A percentile compares a stretch with the other conserved stretches of the same genome.
These are phyloP conservation scores for Progne subis DNA, from an alignment of 2,113 vertebrate genomes.

Conservation along the genomic window DNA sequence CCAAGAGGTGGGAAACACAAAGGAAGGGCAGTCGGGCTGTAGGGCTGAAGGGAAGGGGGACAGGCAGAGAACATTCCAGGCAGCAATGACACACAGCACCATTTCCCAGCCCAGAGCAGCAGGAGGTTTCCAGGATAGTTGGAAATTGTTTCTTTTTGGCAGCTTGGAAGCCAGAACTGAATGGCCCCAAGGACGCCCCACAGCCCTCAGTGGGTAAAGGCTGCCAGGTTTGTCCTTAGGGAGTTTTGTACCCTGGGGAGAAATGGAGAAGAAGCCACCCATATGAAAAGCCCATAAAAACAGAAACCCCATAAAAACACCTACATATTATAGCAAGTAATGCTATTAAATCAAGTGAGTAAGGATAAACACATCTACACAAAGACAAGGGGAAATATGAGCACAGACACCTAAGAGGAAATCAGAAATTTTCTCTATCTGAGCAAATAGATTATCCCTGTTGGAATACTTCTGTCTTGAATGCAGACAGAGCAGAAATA, in stretches of 20 bases:
- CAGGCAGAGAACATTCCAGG: not conserved
- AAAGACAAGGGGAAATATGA: not conserved
- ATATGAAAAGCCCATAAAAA: not conserved
- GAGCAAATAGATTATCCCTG: not conserved
- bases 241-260: not conserved
- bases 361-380: not conserved
- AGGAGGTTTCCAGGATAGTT: rapidly evolving
- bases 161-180: not conserved
- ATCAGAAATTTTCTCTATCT: not conserved
- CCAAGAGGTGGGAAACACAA: not conserved
- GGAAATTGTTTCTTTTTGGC: not conserved
- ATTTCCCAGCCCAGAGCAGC: not conserved
- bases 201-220: not conserved
- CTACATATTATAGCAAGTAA: not conserved
- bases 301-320: not conserved
- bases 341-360: not conserved
- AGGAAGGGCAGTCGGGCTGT: not conserved
- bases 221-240: not conserved
- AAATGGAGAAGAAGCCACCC: not conserved
- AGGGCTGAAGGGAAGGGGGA: not conserved
- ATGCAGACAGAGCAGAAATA: not conserved
- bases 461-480: not conserved
- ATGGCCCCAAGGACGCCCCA: not conserved
- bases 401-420: not conserved
- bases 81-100: not conserved